phyloP scores from a whole-genome alignment of 2,888 invertebrate species.

The Bombylius major region DNA sequence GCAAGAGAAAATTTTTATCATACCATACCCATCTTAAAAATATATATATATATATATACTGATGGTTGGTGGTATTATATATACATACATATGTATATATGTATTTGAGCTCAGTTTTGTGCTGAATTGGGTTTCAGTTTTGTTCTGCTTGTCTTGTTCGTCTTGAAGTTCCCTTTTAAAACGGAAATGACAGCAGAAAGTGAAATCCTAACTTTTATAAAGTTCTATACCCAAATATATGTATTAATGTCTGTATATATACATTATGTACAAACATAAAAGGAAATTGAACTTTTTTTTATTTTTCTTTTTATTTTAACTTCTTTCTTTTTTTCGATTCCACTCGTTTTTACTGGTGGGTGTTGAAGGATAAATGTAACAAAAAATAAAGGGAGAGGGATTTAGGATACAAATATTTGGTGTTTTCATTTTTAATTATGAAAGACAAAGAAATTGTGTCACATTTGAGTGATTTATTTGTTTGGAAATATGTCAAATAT shows the following conservation, averaged over 20 bases:
- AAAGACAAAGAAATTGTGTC: constrained; percentile 33
- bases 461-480: constrained; percentile 36
- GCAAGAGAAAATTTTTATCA: constrained; percentile 9
- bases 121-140: constrained; percentile 8
- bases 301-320: neutral
- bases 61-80: no score
- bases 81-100: no score
- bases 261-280: neutral
- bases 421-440: constrained; percentile 31
- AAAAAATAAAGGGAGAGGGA: neutral
- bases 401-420: neutral
- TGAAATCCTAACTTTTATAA: constrained; percentile 9
- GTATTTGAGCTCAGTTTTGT: neutral
- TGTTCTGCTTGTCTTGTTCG: constrained; percentile 14
- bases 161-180: constrained; percentile 18
- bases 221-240: neutral
- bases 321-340: neutral
- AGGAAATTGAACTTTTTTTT: neutral
- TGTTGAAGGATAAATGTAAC: neutral
- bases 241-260: neutral
- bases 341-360: neutral
- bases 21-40: neutral
- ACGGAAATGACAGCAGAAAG: constrained; percentile 32
- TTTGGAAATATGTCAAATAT: constrained; percentile 36
- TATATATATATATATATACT: neutral